A percentile compares a stretch with the other conserved stretches of the same genome.
phyloP scores from a whole-genome alignment of 2,113 vertebrate species.

The Cryptoleucopteryx plumbea region DNA sequence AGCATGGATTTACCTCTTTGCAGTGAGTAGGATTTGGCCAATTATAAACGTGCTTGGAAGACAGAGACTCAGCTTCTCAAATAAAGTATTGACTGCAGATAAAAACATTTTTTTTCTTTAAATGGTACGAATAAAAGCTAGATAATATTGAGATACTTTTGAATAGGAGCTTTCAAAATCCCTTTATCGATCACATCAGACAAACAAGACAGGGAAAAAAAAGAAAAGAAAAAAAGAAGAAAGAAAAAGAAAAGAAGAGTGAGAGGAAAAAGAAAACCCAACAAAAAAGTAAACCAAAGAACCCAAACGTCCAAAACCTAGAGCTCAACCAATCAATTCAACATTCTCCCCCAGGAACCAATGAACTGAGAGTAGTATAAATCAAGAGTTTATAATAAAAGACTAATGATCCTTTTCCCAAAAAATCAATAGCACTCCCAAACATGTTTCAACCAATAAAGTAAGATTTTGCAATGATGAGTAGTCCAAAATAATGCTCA shows the following conservation, averaged over 20 bases:
- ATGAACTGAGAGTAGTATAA: neutral
- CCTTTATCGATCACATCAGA: neutral
- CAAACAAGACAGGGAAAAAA: neutral
- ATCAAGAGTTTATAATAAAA: slow-evolving; percentile 49
- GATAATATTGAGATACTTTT: neutral
- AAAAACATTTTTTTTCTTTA: neutral
- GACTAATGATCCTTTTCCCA: neutral
- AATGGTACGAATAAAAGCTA: neutral
- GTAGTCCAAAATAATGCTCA: neutral
- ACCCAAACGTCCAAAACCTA: neutral
- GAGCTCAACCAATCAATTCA: slow-evolving; percentile 10
- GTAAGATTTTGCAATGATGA: slow-evolving; percentile 15
- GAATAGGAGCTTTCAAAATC: neutral
- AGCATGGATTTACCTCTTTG: neutral
- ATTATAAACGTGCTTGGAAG: neutral
- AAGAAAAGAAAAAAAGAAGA: too few relatives aligned
- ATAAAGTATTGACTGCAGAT: neutral
- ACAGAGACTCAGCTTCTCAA: neutral
- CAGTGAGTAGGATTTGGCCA: neutral
- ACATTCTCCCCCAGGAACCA: neutral
- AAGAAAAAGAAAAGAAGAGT: neutral
- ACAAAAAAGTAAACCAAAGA: neutral
- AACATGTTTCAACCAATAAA: slow-evolving; percentile 34
- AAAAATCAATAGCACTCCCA: slow-evolving; percentile 19
- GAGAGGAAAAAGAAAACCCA: neutral